These are phyloP conservation scores for Ceratina japonica DNA, from an alignment of 1,140 invertebrate genomes.

Conservation along the genomic window DNA sequence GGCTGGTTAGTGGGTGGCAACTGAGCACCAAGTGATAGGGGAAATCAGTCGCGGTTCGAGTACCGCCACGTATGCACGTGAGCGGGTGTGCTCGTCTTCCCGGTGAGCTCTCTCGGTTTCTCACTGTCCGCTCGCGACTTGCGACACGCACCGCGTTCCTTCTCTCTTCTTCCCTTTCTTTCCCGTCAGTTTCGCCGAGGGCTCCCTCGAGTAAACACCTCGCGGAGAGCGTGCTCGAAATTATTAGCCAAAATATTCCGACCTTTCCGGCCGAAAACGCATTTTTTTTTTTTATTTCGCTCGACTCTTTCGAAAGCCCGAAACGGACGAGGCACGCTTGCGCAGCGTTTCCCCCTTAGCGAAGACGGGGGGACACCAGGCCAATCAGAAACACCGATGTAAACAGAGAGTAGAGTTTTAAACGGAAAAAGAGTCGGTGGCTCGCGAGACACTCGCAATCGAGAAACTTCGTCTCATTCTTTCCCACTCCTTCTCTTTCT, in stretches of 20 bases:
- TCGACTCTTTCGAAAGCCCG: not conserved
- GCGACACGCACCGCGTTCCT: not conserved
- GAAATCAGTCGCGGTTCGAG: conserved; percentile 72
- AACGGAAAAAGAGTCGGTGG: conserved; percentile 26
- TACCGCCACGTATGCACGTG: conserved; percentile 63
- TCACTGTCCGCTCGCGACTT: not conserved
- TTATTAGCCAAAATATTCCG: not conserved
- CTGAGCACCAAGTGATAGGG: conserved; percentile 66
- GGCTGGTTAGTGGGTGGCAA: conserved; percentile 64
- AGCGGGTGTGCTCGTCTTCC: conserved; percentile 34
- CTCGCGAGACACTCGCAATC: conserved; percentile 5
- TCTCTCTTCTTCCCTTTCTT: not conserved
- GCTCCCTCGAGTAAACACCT: not conserved
- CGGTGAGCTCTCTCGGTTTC: not conserved
- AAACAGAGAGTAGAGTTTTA: conserved; percentile 38
- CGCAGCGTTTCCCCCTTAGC: not conserved
- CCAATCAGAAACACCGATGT: conserved; percentile 38
- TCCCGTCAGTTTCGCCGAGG: not conserved
- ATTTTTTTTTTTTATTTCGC: not conserved
- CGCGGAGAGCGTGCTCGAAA: not conserved
- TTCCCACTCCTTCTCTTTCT: not conserved
- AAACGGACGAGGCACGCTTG: conserved; percentile 8
- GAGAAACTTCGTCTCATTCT: conserved; percentile 6
- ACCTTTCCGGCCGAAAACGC: too few relatives aligned
- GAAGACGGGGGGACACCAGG: conserved; percentile 6